Evolutionary conservation across 2,888 invertebrate species (phyloP), one percentile per base, ranked within the genome.

Genomic region (Ennomos erosarius): DNA sequence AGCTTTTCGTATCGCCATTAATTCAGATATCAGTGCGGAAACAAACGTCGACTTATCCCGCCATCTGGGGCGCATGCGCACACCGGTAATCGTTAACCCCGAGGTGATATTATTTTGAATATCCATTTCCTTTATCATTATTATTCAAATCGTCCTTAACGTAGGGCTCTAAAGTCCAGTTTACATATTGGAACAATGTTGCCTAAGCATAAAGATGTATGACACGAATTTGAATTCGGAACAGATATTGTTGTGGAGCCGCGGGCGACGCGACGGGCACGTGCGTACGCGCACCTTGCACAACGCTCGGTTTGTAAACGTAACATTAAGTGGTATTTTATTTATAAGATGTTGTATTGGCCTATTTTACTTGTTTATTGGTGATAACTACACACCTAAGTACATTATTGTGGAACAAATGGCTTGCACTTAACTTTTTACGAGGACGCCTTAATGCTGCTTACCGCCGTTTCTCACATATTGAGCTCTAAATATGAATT

Each of bases 21-120:
- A 92, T 91, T 92, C 91, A 90, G 91, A 92, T 91, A 92, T 92
- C 91, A 92, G 88, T 91, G 90, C 91, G 92, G 92, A 92, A 91
- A 90, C 90, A 90, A 90, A 90, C 90, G 91, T 92, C 91, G 87
- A 90, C 85, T 90, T 90, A 90, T 90, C 88, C 89, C 74, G 78
- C 89, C 90, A 92, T 92, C 92, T 90, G 90, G 85, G 86, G 87
- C 83, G 87, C 88, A 88, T 85, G 89, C 88, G 81, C 90, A 79
- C 90, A 81, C 88, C 87, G 88, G 90, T 89, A 89, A 92, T 91
- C 92, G 91, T 92, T 92, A 91, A 91, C 92, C 92, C 91, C 80
- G 91, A 88, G 92, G 92, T 92, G 92, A 91, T 92, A 92, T 91
- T 90, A 90, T 91, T 91, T 90, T 89, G 83, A 90, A 91, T 90